These are phyloP conservation scores for Zaprionus lineosus DNA, from an alignment of 2,888 invertebrate species.

Conservation along the genomic window DNA sequence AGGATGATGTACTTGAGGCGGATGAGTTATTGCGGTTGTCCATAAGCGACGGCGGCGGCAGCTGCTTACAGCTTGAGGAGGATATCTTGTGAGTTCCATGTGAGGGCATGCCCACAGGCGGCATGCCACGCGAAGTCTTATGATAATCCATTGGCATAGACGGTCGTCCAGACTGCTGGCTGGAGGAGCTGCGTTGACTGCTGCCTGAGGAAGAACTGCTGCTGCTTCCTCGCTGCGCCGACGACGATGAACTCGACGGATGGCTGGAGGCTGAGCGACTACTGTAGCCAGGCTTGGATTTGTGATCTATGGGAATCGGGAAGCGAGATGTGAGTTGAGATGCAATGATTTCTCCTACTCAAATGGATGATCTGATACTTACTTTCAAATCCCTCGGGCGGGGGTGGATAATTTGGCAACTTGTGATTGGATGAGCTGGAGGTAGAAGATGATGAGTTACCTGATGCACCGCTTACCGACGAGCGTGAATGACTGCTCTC, in stretches of 20 bases:
- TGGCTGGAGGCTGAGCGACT: constrained; percentile 68
- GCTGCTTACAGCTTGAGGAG: constrained; percentile 63
- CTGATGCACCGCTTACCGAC: constrained; percentile 40
- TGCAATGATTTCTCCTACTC: no score
- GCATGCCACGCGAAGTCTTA: constrained; percentile 76
- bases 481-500: constrained; percentile 78
- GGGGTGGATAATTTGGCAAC: constrained; percentile 75
- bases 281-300: constrained; percentile 66
- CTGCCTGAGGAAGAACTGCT: constrained; percentile 41
- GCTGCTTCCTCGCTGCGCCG: constrained; percentile 43
- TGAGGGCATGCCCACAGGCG: constrained; percentile 55
- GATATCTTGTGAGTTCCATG: constrained; percentile 70
- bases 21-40: constrained; percentile 42
- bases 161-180: constrained; percentile 53
- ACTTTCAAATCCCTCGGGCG: constrained; percentile 75
- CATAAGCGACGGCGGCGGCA: constrained; percentile 35
- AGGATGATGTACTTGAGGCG: constrained; percentile 49
- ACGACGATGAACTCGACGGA: constrained; percentile 53
- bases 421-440: constrained; percentile 76
- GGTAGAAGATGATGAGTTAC: constrained; percentile 49
- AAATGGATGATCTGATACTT: no score
- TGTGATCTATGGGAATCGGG: constrained; percentile 73
- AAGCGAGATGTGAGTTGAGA: no score
- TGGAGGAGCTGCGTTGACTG: constrained; percentile 47
- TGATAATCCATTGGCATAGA: constrained; percentile 78